These are phyloP conservation scores for Sclerodermus sp. DNA, from an alignment of 2,888 invertebrate genomes.

Conservation along the genomic window DNA sequence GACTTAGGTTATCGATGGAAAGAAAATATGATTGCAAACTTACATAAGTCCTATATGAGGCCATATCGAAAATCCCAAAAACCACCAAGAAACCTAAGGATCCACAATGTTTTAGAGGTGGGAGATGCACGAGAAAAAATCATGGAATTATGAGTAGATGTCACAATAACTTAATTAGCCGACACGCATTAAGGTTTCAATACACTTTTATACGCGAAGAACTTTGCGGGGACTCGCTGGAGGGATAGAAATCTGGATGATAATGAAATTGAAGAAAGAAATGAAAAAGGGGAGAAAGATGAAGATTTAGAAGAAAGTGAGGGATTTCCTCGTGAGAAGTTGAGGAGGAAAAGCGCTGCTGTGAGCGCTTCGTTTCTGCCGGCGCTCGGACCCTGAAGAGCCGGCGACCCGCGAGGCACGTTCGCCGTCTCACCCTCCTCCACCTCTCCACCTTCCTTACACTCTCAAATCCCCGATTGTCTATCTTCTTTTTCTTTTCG, in stretches of 20 bases:
- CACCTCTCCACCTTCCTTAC: conserved; percentile 16
- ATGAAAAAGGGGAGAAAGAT: not conserved
- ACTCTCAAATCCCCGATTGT: conserved; percentile 10
- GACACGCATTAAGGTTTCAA: no score
- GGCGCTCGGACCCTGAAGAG: conserved; percentile 51
- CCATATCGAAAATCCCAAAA: conserved; percentile 27
- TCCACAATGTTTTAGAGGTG: no score
- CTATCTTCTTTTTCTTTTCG: conserved; percentile 13
- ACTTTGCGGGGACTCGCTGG: not conserved
- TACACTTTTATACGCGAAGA: not conserved
- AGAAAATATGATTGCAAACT: conserved; percentile 25
- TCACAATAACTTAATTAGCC: no score
- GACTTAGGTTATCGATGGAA: no score
- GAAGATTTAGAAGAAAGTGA: not conserved
- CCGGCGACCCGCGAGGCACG: conserved; percentile 50
- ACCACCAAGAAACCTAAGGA: not conserved
- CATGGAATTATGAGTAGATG: no score
- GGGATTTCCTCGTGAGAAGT: conserved; percentile 12
- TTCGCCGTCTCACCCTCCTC: conserved; percentile 24
- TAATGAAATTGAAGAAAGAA: not conserved
- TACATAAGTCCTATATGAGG: conserved; percentile 54
- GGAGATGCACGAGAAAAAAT: no score
- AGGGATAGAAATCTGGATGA: not conserved
- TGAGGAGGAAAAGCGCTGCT: conserved; percentile 36
- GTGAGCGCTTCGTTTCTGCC: conserved; percentile 46